Conservation (phyloP, 2,797 vertebrate genomes). For the Anguilla marmorata region DNA sequence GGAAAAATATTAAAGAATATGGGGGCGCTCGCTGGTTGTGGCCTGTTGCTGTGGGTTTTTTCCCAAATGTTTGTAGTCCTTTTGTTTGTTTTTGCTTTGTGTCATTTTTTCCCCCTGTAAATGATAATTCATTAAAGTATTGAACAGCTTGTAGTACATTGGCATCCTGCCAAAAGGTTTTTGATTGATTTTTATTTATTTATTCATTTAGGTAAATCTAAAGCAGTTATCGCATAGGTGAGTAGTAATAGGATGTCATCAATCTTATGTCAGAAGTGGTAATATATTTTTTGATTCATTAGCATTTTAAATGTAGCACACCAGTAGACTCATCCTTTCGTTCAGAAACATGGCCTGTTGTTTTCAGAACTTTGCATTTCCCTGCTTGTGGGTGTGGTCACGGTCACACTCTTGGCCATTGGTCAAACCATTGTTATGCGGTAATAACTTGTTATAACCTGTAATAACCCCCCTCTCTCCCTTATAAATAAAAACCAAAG, state of each 20-base stretch:
- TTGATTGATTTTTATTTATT: too few relatives aligned
- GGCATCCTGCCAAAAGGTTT: too few relatives aligned
- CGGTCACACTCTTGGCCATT: not conserved
- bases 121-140: not conserved
- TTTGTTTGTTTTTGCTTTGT: not conserved
- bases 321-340: not conserved
- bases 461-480: not conserved
- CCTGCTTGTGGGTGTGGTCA: not conserved
- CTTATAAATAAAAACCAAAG: not conserved
- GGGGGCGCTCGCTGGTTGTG: not conserved
- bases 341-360: not conserved
- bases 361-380: not conserved
- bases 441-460: not conserved
- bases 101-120: not conserved
- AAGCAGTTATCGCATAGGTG: not conserved
- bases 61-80: not conserved
- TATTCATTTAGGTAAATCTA: not conserved
- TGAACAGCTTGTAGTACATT: not conserved
- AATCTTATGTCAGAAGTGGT: not conserved
- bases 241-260: not conserved
- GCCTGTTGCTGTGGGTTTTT: not conserved
- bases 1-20: not conserved
- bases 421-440: not conserved
- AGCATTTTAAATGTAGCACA: not conserved
- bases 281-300: not conserved